A percentile compares a stretch with the other conserved stretches of the same genome.
These are phyloP conservation scores for Labeo rohita DNA, from an alignment of 2,113 vertebrate species.

Conservation along the genomic window DNA sequence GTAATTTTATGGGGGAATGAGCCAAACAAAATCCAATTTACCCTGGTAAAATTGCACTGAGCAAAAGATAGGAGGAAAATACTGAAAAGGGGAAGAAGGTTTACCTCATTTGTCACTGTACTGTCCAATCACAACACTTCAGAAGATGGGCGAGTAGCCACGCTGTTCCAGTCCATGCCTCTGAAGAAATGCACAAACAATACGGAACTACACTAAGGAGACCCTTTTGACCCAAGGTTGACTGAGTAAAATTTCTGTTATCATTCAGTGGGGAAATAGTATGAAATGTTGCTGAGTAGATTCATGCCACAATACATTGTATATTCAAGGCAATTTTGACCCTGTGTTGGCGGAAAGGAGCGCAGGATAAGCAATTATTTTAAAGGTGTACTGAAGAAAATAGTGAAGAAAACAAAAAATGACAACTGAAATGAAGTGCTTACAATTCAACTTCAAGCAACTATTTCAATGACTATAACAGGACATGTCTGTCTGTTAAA, in stretches of 20 bases:
- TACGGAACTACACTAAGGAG: conserved; percentile 51
- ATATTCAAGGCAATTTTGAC: conserved; percentile 63
- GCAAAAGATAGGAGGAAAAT: conserved; percentile 28
- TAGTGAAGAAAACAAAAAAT: not conserved
- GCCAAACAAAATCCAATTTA: conserved; percentile 76
- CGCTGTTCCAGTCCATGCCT: conserved; percentile 62
- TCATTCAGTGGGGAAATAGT: conserved; percentile 41
- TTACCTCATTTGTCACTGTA: conserved; percentile 71
- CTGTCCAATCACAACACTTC: conserved; percentile 70
- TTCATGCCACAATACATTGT: conserved; percentile 56
- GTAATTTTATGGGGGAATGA: conserved; percentile 56
- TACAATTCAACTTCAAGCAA: conserved; percentile 31
- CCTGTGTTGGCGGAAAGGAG: conserved; percentile 42
- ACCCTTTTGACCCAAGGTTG: conserved; percentile 41
- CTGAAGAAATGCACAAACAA: conserved; percentile 60
- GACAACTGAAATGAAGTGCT: conserved; percentile 30
- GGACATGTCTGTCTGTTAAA: not conserved
- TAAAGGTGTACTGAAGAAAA: not conserved
- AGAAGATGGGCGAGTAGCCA: conserved; percentile 68
- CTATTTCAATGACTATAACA: conserved; percentile 9
- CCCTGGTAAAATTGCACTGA: conserved; percentile 68
- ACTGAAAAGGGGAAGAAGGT: conserved; percentile 52
- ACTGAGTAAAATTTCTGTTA: conserved; percentile 48
- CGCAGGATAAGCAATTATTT: conserved; percentile 12
- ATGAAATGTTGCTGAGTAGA: conserved; percentile 30